phyloP scores from a whole-genome alignment of 2,113 vertebrate species.

The Salvelinus sp. region DNA sequence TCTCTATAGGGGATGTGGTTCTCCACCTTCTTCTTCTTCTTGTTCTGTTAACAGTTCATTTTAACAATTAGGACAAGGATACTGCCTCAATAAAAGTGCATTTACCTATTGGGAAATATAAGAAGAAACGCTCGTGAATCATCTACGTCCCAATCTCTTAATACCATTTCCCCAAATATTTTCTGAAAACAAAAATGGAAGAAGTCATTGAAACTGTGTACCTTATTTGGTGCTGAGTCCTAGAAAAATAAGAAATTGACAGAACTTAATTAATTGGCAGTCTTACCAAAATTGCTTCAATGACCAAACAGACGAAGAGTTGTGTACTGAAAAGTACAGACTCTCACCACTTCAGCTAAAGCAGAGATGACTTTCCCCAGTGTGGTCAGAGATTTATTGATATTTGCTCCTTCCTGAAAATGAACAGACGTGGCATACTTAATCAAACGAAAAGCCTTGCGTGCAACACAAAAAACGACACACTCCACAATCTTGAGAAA shows the following conservation, averaged over 20 bases:
- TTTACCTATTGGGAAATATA: no score
- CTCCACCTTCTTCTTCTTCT: conserved; percentile 97
- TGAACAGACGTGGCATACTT: not conserved
- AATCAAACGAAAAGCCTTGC: not conserved
- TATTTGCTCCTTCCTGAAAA: conserved; percentile 93
- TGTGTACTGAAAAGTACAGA: not conserved
- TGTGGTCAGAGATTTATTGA: conserved; percentile 97
- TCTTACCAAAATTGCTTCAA: not conserved
- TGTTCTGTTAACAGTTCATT: conserved; percentile 70
- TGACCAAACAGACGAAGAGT: not conserved
- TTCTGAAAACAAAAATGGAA: not conserved
- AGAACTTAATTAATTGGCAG: not conserved
- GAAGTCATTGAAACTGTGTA: conserved; percentile 38
- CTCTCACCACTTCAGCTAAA: conserved; percentile 90
- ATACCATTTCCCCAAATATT: no score
- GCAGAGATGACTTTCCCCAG: conserved; percentile 97
- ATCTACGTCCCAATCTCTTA: no score
- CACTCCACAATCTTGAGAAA: not conserved
- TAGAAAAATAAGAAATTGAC: conserved; percentile 56
- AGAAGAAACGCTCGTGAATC: no score
- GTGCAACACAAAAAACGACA: not conserved
- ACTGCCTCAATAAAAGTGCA: no score
- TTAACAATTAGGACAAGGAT: no score
- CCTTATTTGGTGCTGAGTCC: conserved; percentile 96
- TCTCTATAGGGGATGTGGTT: conserved; percentile 95